phyloP scores from a whole-genome alignment of 1,140 invertebrate species.

The Metopolophium dirhodum region DNA sequence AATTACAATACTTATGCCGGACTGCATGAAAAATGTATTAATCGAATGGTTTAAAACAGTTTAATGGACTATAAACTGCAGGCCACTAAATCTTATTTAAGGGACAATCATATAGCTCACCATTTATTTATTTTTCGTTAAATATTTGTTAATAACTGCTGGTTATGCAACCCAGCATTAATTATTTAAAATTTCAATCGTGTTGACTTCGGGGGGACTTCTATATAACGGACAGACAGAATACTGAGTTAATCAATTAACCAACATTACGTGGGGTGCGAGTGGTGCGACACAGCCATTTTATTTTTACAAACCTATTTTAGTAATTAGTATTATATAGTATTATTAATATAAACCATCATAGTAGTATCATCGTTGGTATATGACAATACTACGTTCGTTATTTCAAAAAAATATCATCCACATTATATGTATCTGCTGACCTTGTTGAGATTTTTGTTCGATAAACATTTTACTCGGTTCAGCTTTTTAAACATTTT shows the following conservation, averaged over 20 bases:
- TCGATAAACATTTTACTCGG: neutral
- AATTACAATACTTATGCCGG: too few species aligned
- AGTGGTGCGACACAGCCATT: fast-evolving
- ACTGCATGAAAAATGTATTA: too few species aligned
- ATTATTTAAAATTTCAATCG: neutral
- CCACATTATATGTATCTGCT: neutral
- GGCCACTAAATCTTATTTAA: too few species aligned
- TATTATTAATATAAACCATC: neutral
- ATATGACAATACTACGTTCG: neutral
- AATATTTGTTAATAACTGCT: too few species aligned
- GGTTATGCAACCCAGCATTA: neutral
- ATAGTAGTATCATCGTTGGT: neutral
- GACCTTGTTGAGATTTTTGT: neutral
- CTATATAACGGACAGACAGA: neutral
- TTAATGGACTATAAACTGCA: too few species aligned
- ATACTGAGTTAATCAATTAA: neutral
- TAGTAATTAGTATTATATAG: neutral
- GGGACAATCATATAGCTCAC: too few species aligned
- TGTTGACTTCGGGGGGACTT: neutral
- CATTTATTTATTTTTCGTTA: too few species aligned
- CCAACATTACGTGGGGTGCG: neutral
- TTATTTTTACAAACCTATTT: neutral
- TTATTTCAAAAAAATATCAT: neutral
- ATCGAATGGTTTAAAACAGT: too few species aligned
- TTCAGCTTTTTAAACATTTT: neutral